Percentiles rank a stretch among this genome's conserved stretches.
Conservation (phyloP, 1,140 invertebrate species). For the Dreissena rostriformis region DNA sequence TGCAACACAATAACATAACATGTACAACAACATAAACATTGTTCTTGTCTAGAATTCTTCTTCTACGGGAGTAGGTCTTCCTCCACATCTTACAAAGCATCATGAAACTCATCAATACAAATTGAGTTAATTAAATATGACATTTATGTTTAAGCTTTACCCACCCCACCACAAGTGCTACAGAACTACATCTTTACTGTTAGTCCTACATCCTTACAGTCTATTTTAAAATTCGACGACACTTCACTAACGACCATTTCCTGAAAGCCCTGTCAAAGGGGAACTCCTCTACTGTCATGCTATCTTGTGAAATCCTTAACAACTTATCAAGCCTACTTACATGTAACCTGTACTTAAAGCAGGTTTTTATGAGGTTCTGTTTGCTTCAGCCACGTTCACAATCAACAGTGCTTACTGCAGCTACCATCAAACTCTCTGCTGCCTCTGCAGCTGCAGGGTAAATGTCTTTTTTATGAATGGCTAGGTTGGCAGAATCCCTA, state of each 20-base stretch:
- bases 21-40: too few species aligned
- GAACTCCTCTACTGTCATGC: background rate
- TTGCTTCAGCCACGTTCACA: constrained; percentile 38
- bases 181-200: too few species aligned
- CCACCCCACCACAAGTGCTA: too few species aligned
- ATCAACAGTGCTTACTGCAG: constrained; percentile 27
- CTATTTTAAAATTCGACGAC: constrained; percentile 29
- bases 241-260: constrained; percentile 7
- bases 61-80: too few species aligned
- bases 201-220: background rate
- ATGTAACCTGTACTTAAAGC: constrained; percentile 1
- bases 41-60: too few species aligned
- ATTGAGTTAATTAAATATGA: too few species aligned
- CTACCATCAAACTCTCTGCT: constrained; percentile 23
- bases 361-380: constrained; percentile 44
- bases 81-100: too few species aligned
- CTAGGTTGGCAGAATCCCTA: constrained; percentile 25
- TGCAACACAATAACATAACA: too few species aligned
- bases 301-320: constrained; percentile 18
- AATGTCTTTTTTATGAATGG: constrained; percentile 22
- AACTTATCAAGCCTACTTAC: constrained; percentile 6
- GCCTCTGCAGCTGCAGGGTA: constrained; percentile 21
- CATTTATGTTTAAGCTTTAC: too few species aligned
- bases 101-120: too few species aligned
- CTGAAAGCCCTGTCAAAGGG: constrained; percentile 30